Evolutionary conservation across 2,113 vertebrate species (phyloP), one percentile per base, ranked within the genome.

Genomic region (Pardalotus punctatus): DNA sequence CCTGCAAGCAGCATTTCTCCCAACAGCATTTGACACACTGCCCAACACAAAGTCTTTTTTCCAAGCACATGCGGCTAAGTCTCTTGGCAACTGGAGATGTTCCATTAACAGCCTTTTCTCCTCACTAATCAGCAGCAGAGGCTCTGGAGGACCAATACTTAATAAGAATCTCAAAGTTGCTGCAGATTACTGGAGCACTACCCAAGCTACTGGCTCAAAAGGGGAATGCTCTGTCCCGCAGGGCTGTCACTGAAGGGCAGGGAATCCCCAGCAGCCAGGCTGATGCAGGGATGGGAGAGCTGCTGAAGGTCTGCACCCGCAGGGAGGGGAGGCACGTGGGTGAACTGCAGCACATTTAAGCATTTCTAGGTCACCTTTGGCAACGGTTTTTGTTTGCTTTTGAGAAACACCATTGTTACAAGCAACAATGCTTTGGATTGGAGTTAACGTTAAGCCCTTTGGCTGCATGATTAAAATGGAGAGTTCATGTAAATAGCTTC

Each of bases 71-170:
- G 57, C 88, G 78, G 82, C n/a, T 7, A 71, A 86, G 56, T 81
- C 93, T 90, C 82, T 38, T 86, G 90, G 85, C 88, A 96, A 86
- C 72, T 86, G 56, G 60, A 93, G 64, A 92, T 23, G 43, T 33
- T 92, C 88, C 1, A 10, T 36, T 92, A 93, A 92, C 92, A 88
- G 42, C 62, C 71, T 72, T 57, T 92, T 90, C 86, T 88, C 71
- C 85, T 71, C 74, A 22, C 76, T 96, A 40, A 90, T 92, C 88
- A 88, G 80, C 4, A 64, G 64, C 8, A 3, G 93, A 92, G 65
- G 80, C 92, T 88, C 86, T 84, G 72, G 92, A 92, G 85, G 76
- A 86, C 71, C 72, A 54, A 35, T 5, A 25, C 54, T 88, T 88
- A 88, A 62, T 81, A 65, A 77, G 56, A 54, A 83, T 70, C 79